Evolutionary conservation across 2,797 vertebrate species (phyloP).

Genomic region (Pristis pectinata): DNA sequence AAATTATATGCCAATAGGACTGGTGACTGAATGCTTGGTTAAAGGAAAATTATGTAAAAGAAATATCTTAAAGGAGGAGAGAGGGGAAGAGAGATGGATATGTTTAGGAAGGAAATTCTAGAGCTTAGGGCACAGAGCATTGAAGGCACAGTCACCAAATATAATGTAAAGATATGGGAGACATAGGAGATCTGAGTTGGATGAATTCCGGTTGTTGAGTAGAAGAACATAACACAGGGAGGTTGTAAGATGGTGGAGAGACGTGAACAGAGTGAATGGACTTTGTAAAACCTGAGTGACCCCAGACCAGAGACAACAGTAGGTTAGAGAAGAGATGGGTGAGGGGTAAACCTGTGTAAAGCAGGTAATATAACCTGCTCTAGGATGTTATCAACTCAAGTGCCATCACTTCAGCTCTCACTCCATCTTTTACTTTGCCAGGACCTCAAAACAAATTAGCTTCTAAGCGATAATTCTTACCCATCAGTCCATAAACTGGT

Average conservation of each 20-base stretch:
- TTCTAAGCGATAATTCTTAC: background rate
- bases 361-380: background rate
- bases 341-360: background rate
- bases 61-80: background rate
- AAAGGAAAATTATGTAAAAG: background rate
- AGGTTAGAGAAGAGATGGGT: background rate
- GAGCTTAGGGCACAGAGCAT: background rate
- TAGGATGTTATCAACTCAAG: background rate
- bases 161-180: background rate
- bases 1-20: too few species aligned
- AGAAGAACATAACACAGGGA: background rate
- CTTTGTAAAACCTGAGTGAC: background rate
- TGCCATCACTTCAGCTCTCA: too few species aligned
- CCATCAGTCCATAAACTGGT: background rate
- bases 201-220: background rate
- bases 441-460: background rate
- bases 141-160: background rate
- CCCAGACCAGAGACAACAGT: background rate
- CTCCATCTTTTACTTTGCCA: background rate
- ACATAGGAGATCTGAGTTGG: background rate
- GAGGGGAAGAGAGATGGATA: background rate
- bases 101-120: background rate
- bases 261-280: background rate
- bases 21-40: background rate
- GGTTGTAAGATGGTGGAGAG: background rate